A percentile compares a stretch with the other conserved stretches of the same genome.
phyloP scores from a whole-genome alignment of 2,888 invertebrate species.

The Cyclophora punctaria region DNA sequence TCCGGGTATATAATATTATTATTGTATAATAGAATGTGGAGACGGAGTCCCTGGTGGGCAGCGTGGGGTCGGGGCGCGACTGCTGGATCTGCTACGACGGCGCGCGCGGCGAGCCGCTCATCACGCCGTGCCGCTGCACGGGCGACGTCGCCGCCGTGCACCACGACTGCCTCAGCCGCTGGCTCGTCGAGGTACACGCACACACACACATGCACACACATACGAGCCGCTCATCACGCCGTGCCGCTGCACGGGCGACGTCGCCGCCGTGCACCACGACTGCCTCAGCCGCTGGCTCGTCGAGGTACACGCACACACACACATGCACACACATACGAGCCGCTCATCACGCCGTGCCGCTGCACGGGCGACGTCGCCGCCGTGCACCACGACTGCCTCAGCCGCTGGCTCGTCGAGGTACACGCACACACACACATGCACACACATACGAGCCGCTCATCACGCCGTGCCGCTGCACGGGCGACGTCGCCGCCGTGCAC shows the following conservation, averaged over 20 bases:
- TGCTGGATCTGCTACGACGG: conserved; percentile 97
- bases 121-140: conserved; percentile 91
- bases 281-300: conserved; percentile 92
- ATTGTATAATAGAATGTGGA: conserved; percentile 49
- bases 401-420: conserved; percentile 93
- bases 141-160: conserved; percentile 95
- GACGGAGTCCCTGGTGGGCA: conserved; percentile 61
- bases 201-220: too few relatives aligned
- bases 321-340: conserved; percentile 68
- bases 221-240: conserved; percentile 91
- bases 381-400: conserved; percentile 92
- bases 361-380: conserved; percentile 95
- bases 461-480: conserved; percentile 91
- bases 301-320: conserved; percentile 73
- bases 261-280: conserved; percentile 94
- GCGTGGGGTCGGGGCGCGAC: conserved; percentile 71
- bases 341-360: conserved; percentile 90
- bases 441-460: conserved; percentile 83
- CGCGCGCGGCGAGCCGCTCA: conserved; percentile 86
- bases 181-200: conserved; percentile 86
- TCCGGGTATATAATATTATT: too few relatives aligned
- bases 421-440: background rate
- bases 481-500: conserved; percentile 94
- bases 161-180: conserved; percentile 91
- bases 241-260: conserved; percentile 93